Evolutionary conservation across 2,888 invertebrate species (phyloP).

Genomic region (Micoletzkya japonica): DNA sequence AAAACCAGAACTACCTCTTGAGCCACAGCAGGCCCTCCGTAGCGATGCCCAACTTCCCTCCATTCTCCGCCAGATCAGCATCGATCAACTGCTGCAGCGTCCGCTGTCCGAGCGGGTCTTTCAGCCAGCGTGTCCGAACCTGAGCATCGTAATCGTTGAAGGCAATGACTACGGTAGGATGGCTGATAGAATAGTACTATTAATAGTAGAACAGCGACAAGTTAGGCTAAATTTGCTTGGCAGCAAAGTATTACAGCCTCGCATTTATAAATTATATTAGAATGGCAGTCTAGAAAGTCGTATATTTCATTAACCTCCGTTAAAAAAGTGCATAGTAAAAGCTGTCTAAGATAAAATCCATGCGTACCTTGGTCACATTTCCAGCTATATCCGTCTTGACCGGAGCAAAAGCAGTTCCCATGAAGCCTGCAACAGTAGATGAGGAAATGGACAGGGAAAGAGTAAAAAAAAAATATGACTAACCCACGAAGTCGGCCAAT

Average conservation of each 20-base stretch:
- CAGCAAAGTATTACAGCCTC: too few species aligned
- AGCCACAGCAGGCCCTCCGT: conserved; percentile 62
- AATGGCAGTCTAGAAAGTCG: too few species aligned
- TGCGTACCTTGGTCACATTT: conserved; percentile 58
- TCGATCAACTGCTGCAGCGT: conserved; percentile 58
- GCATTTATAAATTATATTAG: too few species aligned
- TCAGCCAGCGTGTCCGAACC: conserved; percentile 24
- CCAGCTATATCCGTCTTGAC: conserved; percentile 60
- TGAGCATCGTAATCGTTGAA: background rate
- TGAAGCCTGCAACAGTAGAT: conserved; percentile 44
- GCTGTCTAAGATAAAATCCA: too few species aligned
- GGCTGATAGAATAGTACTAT: background rate
- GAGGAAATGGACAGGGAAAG: conserved; percentile 4
- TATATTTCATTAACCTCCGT: too few species aligned
- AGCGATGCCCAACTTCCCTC: conserved; percentile 56
- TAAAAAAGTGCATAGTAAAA: too few species aligned
- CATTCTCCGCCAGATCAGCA: conserved; percentile 51
- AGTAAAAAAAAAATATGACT: conserved; percentile 9
- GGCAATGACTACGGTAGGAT: background rate
- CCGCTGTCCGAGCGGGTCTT: conserved; percentile 34
- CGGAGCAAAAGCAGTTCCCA: conserved; percentile 51
- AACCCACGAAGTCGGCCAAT: conserved; percentile 62
- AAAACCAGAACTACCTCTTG: conserved; percentile 52
- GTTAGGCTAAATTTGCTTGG: too few species aligned
- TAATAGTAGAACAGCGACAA: background rate